Conservation (phyloP, 2,113 vertebrate genomes). For the Stictonetta naevosa region DNA sequence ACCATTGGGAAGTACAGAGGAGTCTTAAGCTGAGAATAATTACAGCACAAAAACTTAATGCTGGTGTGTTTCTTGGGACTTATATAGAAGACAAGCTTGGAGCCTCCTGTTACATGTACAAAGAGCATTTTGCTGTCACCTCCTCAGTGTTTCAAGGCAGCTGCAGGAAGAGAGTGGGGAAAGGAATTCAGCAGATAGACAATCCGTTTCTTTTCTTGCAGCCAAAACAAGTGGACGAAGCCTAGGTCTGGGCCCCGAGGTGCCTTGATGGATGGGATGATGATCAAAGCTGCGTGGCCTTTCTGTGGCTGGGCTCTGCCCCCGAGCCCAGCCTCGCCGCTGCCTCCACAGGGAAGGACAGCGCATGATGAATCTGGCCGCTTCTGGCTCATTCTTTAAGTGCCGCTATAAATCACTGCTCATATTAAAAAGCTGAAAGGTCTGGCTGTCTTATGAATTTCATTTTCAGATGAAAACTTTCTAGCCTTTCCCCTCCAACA, state of each 20-base stretch:
- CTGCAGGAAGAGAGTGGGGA: background rate
- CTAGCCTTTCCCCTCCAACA: background rate
- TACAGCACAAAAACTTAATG: background rate
- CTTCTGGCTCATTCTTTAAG: slow-evolving; percentile 27
- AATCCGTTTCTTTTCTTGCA: background rate
- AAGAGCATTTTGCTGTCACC: background rate
- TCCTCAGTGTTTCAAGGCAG: rapidly evolving
- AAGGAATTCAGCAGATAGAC: background rate
- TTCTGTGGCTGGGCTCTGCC: rapidly evolving
- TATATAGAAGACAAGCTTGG: background rate
- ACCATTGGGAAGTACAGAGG: background rate
- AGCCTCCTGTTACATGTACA: rapidly evolving
- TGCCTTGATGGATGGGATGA: rapidly evolving
- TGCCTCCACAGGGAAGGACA: background rate
- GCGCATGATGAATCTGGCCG: background rate
- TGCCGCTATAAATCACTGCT: slow-evolving; percentile 31
- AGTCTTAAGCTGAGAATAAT: background rate
- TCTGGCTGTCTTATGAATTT: slow-evolving; percentile 6
- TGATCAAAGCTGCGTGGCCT: background rate
- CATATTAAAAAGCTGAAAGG: slow-evolving; percentile 27
- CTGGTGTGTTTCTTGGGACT: background rate
- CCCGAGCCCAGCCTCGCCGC: rapidly evolving
- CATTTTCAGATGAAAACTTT: slow-evolving; percentile 5
- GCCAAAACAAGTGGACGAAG: background rate
- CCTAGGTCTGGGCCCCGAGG: background rate